Evolutionary conservation across 2,113 vertebrate species (phyloP), one percentile per base, ranked within the genome.

Genomic region (Semicossyphus pulcher): DNA sequence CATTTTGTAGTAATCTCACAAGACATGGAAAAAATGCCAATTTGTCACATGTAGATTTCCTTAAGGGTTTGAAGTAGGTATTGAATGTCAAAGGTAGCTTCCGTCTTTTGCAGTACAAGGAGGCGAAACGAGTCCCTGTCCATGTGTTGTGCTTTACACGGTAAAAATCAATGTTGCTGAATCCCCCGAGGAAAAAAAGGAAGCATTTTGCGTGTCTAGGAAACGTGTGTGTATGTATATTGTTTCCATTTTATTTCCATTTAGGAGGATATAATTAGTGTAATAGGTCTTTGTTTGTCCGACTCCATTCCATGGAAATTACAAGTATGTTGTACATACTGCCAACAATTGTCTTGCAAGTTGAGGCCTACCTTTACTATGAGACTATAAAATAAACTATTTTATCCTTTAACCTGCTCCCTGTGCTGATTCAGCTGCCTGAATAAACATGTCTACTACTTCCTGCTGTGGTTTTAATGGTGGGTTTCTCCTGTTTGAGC

Each of bases 331-430:
- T 97, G 96, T 97, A 97, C 97, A 97, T 97, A 97, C 96, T 97
- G 95, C 96, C 95, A 95, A 95, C 95, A 96, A 93, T 94, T 95
- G 95, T 97, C 97, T 97, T 97, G 96, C 96, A 96, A 97, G 95
- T 95, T 96, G 94, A 98, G 96, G 96, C 96, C 96, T 95, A 94
- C 93, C 96, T 98, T 98, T 97, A 97, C 95, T 97, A 96, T 97
- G 93, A 98, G 95, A 97, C 95, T 97, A 97, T 97, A 97, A 98
- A 98, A 96, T 97, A 97, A 97, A 95, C 95, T 97, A 97, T 97
- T 97, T 98, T 97, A 97, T 96, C 96, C 94, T 96, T 96, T 92
- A 94, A 68, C 25, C 2, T 2, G 37, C 42, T 42, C 21, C 25
- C 4, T 68, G 44, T 72, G 21, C 9, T 63, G 64, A 26, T 60